These are phyloP conservation scores for Drosophila ercepeae DNA, from an alignment of 1,140 invertebrate genomes.

Conservation along the genomic window DNA sequence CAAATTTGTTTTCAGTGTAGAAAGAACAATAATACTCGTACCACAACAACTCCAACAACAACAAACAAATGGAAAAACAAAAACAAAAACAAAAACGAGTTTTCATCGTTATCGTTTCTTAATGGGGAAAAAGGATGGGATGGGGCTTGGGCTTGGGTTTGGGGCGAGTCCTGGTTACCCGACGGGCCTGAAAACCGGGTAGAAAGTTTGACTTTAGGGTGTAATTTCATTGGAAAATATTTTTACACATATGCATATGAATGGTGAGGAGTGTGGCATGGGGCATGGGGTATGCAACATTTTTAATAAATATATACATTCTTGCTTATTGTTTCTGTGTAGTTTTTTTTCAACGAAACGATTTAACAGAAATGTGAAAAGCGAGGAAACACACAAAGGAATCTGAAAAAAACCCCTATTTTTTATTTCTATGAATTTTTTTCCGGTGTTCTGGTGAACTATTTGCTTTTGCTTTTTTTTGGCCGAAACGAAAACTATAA, in stretches of 20 bases:
- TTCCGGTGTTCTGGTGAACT: constrained; percentile 31
- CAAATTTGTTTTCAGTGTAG: background rate
- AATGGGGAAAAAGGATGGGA: constrained; percentile 16
- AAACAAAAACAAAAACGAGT: constrained; percentile 3
- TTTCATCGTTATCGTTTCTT: constrained; percentile 46
- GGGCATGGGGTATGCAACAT: constrained; percentile 24
- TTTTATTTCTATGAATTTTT: constrained; percentile 25
- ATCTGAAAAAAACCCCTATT: constrained; percentile 28
- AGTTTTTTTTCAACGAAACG: constrained; percentile 31
- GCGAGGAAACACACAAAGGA: constrained; percentile 1
- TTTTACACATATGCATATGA: constrained; percentile 28
- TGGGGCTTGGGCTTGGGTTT: too few relatives aligned
- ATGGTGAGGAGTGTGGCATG: background rate
- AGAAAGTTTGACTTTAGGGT: constrained; percentile 75
- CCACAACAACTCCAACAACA: constrained; percentile 21
- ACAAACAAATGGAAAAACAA: constrained; percentile 2
- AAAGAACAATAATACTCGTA: background rate
- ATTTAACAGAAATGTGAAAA: constrained; percentile 31
- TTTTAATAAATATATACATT: constrained; percentile 70
- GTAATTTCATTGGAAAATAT: constrained; percentile 80
- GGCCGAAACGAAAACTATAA: constrained; percentile 30
- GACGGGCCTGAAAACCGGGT: background rate
- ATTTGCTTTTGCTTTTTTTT: constrained; percentile 59
- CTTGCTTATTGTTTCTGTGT: constrained; percentile 40
- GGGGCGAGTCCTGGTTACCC: too few relatives aligned